Conservation (phyloP, 2,797 vertebrate species). For the Cetoscarus ocellatus region DNA sequence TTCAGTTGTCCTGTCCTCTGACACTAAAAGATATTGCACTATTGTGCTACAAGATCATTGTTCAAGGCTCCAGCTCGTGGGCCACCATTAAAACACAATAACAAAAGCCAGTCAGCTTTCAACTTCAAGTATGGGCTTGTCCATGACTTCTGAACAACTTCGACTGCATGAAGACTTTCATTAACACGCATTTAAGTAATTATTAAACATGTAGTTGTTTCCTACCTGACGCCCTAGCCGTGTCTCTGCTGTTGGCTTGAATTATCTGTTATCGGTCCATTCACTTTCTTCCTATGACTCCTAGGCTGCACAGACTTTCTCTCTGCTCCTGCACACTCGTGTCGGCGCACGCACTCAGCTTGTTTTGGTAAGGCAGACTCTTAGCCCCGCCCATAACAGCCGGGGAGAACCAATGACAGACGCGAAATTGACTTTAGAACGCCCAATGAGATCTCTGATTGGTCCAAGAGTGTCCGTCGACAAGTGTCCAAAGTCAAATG, state of each 20-base stretch:
- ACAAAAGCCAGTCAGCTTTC: background rate
- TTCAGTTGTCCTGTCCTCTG: background rate
- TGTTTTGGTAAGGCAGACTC: constrained; percentile 62
- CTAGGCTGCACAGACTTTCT: accelerated
- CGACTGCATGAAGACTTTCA: background rate
- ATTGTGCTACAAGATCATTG: background rate
- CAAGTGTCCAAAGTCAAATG: background rate
- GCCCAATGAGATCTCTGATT: constrained; percentile 26
- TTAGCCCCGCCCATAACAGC: constrained; percentile 48
- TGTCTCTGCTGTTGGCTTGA: constrained; percentile 5
- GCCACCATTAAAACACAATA: background rate
- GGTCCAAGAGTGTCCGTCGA: constrained; percentile 3
- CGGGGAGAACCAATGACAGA: constrained; percentile 52
- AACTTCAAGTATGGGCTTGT: background rate
- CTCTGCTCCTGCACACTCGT: constrained; percentile 12
- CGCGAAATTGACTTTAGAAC: accelerated
- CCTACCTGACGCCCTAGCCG: constrained; percentile 56
- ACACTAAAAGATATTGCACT: background rate
- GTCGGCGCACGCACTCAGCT: constrained; percentile 45
- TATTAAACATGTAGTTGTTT: background rate
- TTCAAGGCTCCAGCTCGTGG: background rate
- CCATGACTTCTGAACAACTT: background rate
- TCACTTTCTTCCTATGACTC: constrained; percentile 8
- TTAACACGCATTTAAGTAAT: background rate
- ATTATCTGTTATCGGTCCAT: constrained; percentile 43